Base-by-base conservation (phyloP, 2,113 vertebrate species). In the Polyodon spathula region DNA sequence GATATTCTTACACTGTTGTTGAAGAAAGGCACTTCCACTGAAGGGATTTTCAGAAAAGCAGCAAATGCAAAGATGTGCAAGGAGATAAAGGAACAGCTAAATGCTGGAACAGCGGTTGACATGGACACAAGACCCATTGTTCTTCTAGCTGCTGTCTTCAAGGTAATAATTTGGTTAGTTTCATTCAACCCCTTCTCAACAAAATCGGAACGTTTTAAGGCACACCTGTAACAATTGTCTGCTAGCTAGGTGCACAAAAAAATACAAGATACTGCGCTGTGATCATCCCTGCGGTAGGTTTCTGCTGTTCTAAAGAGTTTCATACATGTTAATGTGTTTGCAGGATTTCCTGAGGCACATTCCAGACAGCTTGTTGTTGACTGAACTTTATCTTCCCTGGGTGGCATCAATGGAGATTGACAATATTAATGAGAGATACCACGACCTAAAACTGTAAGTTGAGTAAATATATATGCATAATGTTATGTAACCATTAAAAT, bases 311-410 rank as follows among this genome's bases (percentile, higher is more conserved):
- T 14, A n/a, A 53, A 53, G 6, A 16, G 6, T 46, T 10, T 2
- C 44, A 41, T 63, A 8, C 9, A 55, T 44, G 37, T 15, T 11
- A 56, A 11, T 55, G 10, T 37, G 15, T 56, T 75, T 74, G 39
- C 78, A 98, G 96, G 89, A 90, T 67, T 98, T 97, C 67, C 89
- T 98, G 46, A 82, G 90, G 63, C 88, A 93, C 1, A 92, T 97
- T 70, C 96, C 96, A 1, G 81, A 77, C 60, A 93, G 92, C 65
- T 84, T 98, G 10, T 78, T 98, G 44, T 86, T 78, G 1, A 79
- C 80, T 0, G 82, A 92, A 12, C 84, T 88, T 56, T 95, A 90
- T 14, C 72, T 86, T 6, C 77, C 76, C 17, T 97, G 96, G 95
- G 93, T 93, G 76, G 53, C 44, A 0, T 89, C 93, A 48, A 64